A percentile compares a stretch with the other conserved stretches of the same genome.
Evolutionary conservation across 2,797 vertebrate species (phyloP).

Genomic region (Chaetodon trifasciatus): DNA sequence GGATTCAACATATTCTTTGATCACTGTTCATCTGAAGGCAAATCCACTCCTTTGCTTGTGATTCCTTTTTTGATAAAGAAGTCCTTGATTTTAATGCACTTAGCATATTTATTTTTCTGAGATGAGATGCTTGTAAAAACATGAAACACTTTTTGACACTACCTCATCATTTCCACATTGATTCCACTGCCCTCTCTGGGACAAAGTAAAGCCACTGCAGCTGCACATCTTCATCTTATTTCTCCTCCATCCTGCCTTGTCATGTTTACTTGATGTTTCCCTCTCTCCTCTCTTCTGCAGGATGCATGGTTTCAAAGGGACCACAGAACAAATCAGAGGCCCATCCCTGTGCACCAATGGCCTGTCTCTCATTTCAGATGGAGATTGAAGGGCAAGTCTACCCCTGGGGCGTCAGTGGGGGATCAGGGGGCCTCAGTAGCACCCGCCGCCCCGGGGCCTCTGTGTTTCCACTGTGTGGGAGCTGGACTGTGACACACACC

Average conservation of each 20-base stretch:
- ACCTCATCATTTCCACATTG: conserved; percentile 66
- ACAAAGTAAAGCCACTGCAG: conserved; percentile 62
- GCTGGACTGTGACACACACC: conserved; percentile 73
- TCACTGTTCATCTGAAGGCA: conserved; percentile 51
- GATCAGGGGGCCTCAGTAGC: conserved; percentile 67
- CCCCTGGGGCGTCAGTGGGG: conserved; percentile 52
- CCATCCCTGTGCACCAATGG: conserved; percentile 63
- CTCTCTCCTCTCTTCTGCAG: conserved; percentile 62
- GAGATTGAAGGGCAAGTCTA: conserved; percentile 76
- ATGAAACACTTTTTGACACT: conserved; percentile 15
- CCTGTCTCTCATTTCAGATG: conserved; percentile 81
- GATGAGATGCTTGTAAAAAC: too few species aligned
- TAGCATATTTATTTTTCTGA: conserved; percentile 5
- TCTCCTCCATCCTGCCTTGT: conserved; percentile 62
- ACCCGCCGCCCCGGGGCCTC: conserved; percentile 58
- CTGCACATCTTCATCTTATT: conserved; percentile 71
- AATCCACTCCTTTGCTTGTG: conserved; percentile 13
- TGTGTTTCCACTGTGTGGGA: conserved; percentile 73
- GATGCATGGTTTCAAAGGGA: conserved; percentile 81
- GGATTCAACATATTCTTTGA: conserved; percentile 63
- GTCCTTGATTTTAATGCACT: conserved; percentile 32
- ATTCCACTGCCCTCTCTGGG: conserved; percentile 65
- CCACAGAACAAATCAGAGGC: conserved; percentile 84
- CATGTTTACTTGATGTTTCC: conserved; percentile 69
- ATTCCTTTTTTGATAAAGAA: conserved; percentile 53